phyloP scores from a whole-genome alignment of 1,140 invertebrate species.

The Notospermus geniculatus region DNA sequence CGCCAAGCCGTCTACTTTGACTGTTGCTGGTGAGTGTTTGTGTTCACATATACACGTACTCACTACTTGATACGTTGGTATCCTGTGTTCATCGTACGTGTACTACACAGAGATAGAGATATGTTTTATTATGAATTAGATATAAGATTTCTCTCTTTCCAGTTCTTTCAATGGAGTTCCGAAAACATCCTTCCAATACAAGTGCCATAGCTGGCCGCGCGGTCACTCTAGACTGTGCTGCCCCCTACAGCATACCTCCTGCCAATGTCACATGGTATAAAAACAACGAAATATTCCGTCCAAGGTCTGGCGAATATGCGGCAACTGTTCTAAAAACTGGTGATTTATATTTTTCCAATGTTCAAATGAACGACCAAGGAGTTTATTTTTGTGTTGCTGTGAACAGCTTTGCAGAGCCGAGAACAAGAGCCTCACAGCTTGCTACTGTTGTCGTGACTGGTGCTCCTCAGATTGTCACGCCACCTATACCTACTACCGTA shows the following conservation, averaged over 20 bases:
- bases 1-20: neutral
- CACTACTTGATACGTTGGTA: neutral
- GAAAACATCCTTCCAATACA: neutral
- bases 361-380: neutral
- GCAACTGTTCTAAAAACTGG: slow-evolving; percentile 3
- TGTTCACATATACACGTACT: neutral
- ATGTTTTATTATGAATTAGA: no score
- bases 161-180: slow-evolving; percentile 1
- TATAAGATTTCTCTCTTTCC: neutral
- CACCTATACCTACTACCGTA: neutral
- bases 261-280: slow-evolving; percentile 3
- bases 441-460: neutral
- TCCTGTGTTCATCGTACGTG: neutral
- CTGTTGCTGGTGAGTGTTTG: neutral
- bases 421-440: neutral
- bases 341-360: slow-evolving; percentile 7
- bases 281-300: neutral
- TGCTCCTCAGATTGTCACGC: neutral
- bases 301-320: neutral
- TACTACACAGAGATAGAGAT: no score
- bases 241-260: slow-evolving; percentile 1
- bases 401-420: neutral
- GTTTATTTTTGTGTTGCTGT: slow-evolving; percentile 1
- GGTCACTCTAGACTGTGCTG: neutral
- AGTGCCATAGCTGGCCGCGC: neutral